Conservation (phyloP, 2,888 invertebrate species). For the Girardia tigrina region DNA sequence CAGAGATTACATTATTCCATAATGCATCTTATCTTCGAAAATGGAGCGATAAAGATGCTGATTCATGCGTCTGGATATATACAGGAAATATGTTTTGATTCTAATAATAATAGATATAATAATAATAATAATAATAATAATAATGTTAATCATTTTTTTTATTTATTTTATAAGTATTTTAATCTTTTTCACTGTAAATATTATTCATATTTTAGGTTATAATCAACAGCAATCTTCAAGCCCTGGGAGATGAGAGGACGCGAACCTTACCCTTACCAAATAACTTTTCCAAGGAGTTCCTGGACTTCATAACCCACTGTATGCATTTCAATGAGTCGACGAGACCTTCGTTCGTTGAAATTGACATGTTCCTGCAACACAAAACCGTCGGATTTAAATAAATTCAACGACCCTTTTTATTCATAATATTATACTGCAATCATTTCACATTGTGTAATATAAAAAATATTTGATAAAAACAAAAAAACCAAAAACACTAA, state of each 20-base stretch:
- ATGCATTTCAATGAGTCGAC: slow-evolving; percentile 12
- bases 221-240: not conserved
- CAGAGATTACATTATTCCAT: too few relatives aligned
- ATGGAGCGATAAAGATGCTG: too few relatives aligned
- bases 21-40: too few relatives aligned
- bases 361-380: slow-evolving; percentile 1
- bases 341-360: not conserved
- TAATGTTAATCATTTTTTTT: not conserved
- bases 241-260: not conserved
- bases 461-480: too few relatives aligned
- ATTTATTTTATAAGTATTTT: not conserved
- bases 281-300: not conserved
- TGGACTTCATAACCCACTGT: slow-evolving; percentile 1
- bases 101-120: too few relatives aligned
- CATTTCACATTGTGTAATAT: too few relatives aligned
- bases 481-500: too few relatives aligned
- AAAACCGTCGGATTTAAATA: not conserved
- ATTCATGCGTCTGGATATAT: too few relatives aligned
- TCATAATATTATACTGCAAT: too few relatives aligned
- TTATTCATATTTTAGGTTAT: not conserved
- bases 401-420: too few relatives aligned
- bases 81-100: too few relatives aligned
- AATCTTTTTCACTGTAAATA: not conserved
- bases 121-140: too few relatives aligned
- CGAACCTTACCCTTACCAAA: not conserved